A percentile compares a stretch with the other conserved stretches of the same genome.
Evolutionary conservation across 1,140 invertebrate genomes (phyloP).

Genomic region (Latrodectus geometricus): DNA sequence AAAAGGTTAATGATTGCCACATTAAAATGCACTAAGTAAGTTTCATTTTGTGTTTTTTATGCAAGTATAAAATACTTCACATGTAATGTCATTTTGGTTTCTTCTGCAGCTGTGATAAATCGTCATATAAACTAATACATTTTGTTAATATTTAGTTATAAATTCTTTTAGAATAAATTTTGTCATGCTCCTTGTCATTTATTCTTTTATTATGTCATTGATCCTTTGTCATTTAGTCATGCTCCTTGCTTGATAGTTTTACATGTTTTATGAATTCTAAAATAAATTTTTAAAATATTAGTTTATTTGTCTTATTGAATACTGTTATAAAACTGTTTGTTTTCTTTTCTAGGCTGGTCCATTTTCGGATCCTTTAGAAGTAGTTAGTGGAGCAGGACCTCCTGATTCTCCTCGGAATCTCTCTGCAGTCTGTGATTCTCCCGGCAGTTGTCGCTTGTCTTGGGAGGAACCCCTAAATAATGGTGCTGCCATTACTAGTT

Average conservation of each 20-base stretch:
- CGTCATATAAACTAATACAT: too few relatives aligned
- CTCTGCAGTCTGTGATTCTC: conserved; percentile 73
- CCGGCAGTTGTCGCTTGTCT: conserved; percentile 76
- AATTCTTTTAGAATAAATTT: too few relatives aligned
- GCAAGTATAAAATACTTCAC: too few relatives aligned
- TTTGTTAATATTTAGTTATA: too few relatives aligned
- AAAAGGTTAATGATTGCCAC: too few relatives aligned
- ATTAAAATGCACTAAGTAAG: too few relatives aligned
- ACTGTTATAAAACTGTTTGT: not conserved
- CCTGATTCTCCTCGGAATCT: conserved; percentile 77
- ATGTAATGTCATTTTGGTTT: too few relatives aligned
- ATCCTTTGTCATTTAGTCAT: not conserved
- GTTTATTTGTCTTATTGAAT: not conserved
- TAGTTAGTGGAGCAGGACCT: conserved; percentile 82
- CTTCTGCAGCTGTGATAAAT: too few relatives aligned
- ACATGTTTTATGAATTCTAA: not conserved
- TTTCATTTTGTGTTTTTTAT: too few relatives aligned
- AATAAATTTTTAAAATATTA: not conserved
- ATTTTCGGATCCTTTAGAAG: conserved; percentile 80
- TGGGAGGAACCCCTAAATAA: conserved; percentile 84
- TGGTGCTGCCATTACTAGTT: conserved; percentile 82
- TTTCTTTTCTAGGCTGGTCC: conserved; percentile 73
- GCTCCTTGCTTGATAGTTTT: not conserved
- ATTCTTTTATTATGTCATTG: too few relatives aligned
- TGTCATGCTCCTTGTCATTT: too few relatives aligned